Conservation (phyloP, 2,888 invertebrate species). For the Omphaloscelis lunosa region DNA sequence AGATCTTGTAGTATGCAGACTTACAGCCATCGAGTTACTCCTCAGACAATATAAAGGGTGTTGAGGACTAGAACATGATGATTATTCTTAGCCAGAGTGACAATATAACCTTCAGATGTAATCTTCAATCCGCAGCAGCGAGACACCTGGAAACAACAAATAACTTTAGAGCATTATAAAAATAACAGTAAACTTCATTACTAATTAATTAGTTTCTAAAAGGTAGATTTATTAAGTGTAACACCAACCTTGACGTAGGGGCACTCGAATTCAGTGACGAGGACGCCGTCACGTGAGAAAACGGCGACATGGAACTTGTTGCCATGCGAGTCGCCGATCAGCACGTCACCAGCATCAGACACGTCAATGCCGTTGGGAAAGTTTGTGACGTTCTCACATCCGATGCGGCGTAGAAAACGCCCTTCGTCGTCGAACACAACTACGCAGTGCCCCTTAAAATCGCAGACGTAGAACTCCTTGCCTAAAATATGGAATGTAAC, state of each 20-base stretch:
- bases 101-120: conserved; percentile 98
- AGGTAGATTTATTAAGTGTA: neutral
- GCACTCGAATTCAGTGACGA: conserved; percentile 98
- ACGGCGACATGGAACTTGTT: conserved; percentile 99
- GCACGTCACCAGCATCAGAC: conserved; percentile 98
- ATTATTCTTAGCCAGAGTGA: conserved; percentile 99
- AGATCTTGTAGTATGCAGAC: conserved; percentile 91
- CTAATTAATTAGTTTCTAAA: neutral
- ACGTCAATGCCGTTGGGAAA: conserved; percentile 99
- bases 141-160: conserved; percentile 93
- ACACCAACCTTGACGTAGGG: conserved; percentile 97
- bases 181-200: neutral
- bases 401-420: conserved; percentile 97
- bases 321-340: conserved; percentile 99
- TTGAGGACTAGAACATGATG: conserved; percentile 99
- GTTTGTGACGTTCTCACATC: conserved; percentile 98
- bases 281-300: conserved; percentile 96
- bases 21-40: conserved; percentile 90
- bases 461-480: conserved; percentile 98
- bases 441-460: conserved; percentile 99
- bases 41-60: conserved; percentile 97
- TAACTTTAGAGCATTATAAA: neutral
- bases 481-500: conserved; percentile 88
- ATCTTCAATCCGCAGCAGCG: conserved; percentile 99
- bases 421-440: conserved; percentile 98